Percentiles rank a stretch among this genome's conserved stretches.
These are phyloP conservation scores for Sinodicranocentrus sp. DNA, from an alignment of 2,888 invertebrate species.

Conservation along the genomic window DNA sequence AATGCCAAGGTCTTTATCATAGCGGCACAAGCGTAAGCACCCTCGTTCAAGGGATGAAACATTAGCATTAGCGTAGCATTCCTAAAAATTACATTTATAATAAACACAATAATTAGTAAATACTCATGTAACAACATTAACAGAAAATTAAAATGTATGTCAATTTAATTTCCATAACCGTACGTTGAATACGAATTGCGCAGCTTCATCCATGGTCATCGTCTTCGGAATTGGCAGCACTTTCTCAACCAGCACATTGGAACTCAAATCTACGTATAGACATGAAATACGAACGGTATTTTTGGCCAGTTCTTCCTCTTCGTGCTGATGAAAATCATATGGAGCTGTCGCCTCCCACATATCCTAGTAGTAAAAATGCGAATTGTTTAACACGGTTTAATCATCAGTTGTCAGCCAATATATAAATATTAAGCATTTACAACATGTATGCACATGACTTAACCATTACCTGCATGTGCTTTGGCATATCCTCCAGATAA, in stretches of 20 bases:
- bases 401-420: background rate
- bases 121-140: background rate
- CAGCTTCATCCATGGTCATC: conserved; percentile 82
- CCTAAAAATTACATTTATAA: conserved; percentile 77
- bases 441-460: background rate
- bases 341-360: conserved; percentile 83
- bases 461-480: conserved; percentile 82
- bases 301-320: conserved; percentile 82
- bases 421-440: background rate
- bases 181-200: conserved; percentile 75
- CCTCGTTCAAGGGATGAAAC: conserved; percentile 82
- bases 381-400: background rate
- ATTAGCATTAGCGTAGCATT: conserved; percentile 82
- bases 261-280: conserved; percentile 24
- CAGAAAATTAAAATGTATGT: background rate
- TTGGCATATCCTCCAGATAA: conserved; percentile 85
- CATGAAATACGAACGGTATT: conserved; percentile 81
- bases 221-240: conserved; percentile 83
- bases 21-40: conserved; percentile 84
- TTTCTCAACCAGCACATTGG: conserved; percentile 80
- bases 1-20: conserved; percentile 83
- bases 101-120: background rate
- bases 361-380: conserved; percentile 77
- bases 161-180: background rate
- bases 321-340: conserved; percentile 83